Evolutionary conservation across 2,888 invertebrate genomes (phyloP).

Genomic region (Ypsolopha scabrella): DNA sequence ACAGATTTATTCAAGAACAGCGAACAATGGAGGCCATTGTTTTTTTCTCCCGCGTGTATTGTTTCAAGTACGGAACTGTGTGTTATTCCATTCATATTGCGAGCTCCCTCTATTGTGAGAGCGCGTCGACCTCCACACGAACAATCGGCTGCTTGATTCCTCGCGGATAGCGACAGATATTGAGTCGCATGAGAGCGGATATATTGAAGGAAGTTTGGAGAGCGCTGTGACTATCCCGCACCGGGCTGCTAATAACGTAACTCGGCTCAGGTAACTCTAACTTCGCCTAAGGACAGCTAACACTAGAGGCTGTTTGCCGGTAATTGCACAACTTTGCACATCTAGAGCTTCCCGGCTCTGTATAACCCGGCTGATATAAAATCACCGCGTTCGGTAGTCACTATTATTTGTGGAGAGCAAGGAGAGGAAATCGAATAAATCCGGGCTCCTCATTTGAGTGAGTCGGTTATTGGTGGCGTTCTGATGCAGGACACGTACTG

Average conservation of each 20-base stretch:
- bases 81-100: slow-evolving; percentile 35
- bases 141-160: slow-evolving; percentile 23
- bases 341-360: slow-evolving; percentile 19
- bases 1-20: slow-evolving; percentile 5
- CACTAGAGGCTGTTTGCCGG: slow-evolving; percentile 29
- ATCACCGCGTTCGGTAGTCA: background rate
- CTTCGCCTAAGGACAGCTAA: slow-evolving; percentile 20
- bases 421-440: slow-evolving; percentile 3
- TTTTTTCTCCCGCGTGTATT: slow-evolving; percentile 14
- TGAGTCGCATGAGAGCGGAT: background rate
- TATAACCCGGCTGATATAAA: background rate
- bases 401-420: background rate
- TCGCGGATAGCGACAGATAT: background rate
- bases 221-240: slow-evolving; percentile 1
- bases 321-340: slow-evolving; percentile 48
- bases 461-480: background rate
- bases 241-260: slow-evolving; percentile 6
- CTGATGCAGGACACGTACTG: slow-evolving; percentile 22
- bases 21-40: slow-evolving; percentile 12
- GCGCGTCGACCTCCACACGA: slow-evolving; percentile 18
- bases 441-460: slow-evolving; percentile 3
- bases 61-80: slow-evolving; percentile 21
- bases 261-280: slow-evolving; percentile 12
- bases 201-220: slow-evolving; percentile 1
- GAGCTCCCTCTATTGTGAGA: slow-evolving; percentile 43